Conservation (phyloP, 2,888 invertebrate species). For the Eurytoma adleriae region DNA sequence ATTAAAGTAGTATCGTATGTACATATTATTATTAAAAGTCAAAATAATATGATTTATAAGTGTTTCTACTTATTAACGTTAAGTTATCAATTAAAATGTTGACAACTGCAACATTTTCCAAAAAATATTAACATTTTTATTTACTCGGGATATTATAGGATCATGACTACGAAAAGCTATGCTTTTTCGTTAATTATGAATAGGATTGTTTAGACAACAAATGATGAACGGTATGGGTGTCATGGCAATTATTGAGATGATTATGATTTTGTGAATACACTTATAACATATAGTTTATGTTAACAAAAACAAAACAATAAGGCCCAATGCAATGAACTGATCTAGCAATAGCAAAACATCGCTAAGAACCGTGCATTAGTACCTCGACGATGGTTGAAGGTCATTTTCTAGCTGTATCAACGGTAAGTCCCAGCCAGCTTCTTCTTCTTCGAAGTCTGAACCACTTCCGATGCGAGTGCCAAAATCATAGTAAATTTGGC, state of each 20-base stretch:
- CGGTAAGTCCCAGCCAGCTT: constrained; percentile 81
- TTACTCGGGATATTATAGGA: no score
- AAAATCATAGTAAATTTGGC: constrained; percentile 71
- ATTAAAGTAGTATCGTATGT: no score
- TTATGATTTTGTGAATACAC: not conserved
- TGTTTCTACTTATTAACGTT: no score
- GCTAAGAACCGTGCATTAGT: constrained; percentile 51
- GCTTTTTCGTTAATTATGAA: no score
- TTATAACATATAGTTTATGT: not conserved
- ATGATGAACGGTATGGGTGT: not conserved
- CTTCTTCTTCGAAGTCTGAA: constrained; percentile 78
- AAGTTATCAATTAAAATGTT: no score
- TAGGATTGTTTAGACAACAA: no score
- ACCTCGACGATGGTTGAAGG: constrained; percentile 74
- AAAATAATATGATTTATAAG: no score
- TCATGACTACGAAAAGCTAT: no score
- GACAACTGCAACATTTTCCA: no score
- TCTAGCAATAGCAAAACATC: constrained; percentile 18
- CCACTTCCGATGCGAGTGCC: constrained; percentile 75
- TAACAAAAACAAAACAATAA: not conserved
- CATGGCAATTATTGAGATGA: not conserved
- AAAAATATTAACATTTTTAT: no score
- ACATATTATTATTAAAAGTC: no score
- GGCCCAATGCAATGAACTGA: not conserved
- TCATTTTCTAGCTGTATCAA: constrained; percentile 76